Percentiles rank a stretch among this genome's conserved stretches.
Conservation (phyloP, 2,797 vertebrate genomes). For the Garrulus glandarius region DNA sequence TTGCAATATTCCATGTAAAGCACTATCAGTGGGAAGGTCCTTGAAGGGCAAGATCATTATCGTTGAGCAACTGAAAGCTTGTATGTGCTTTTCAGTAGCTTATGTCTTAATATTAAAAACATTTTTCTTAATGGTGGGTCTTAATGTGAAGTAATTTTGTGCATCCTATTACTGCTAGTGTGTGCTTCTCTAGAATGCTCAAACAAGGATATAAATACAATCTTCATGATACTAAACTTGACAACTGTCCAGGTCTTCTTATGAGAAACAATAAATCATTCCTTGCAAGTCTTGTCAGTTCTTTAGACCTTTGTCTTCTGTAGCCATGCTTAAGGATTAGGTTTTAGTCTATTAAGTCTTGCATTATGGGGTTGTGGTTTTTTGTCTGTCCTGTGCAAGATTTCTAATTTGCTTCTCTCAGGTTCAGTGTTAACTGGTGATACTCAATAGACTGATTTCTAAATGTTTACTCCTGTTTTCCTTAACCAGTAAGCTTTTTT, state of each 20-base stretch:
- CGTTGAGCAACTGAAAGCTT: background rate
- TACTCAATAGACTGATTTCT: background rate
- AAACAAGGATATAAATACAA: background rate
- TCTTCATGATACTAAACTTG: background rate
- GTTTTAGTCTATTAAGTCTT: background rate
- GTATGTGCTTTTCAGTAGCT: background rate
- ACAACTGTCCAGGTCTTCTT: background rate
- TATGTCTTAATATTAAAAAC: background rate
- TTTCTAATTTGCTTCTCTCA: background rate
- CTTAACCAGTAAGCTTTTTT: background rate
- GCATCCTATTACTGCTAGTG: accelerated
- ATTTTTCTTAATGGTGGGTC: background rate
- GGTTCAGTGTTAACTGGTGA: background rate
- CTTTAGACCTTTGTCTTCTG: background rate
- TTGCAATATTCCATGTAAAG: background rate
- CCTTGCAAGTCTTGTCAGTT: background rate
- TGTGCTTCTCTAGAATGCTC: background rate
- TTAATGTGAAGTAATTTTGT: background rate
- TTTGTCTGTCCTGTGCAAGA: background rate
- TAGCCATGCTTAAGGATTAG: background rate
- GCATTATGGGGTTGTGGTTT: background rate
- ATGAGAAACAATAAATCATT: background rate
- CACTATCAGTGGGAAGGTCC: background rate
- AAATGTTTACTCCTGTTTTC: background rate
- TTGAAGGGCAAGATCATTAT: background rate